Percentiles rank a stretch among this genome's conserved stretches.
These are phyloP conservation scores for Lamproptera curius DNA, from an alignment of 2,888 invertebrate species.

Conservation along the genomic window DNA sequence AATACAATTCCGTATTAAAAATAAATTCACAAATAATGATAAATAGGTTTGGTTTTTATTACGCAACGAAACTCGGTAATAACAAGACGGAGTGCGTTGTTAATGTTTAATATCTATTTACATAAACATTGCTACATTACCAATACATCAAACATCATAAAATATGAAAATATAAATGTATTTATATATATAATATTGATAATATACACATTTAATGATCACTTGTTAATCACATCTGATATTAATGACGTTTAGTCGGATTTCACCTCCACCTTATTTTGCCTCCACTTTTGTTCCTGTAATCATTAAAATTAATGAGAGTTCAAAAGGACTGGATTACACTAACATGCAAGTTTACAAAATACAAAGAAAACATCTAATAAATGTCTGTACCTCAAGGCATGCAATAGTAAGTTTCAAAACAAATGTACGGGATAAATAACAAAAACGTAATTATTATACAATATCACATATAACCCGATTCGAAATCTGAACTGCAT, in stretches of 20 bases:
- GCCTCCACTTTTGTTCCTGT: constrained; percentile 74
- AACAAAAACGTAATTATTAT: too few relatives aligned
- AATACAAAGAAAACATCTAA: not conserved
- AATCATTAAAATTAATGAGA: constrained; percentile 36
- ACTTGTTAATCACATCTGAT: constrained; percentile 25
- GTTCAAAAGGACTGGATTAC: constrained; percentile 18
- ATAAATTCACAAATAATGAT: constrained; percentile 14
- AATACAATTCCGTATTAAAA: constrained; percentile 8
- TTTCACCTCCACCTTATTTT: constrained; percentile 66
- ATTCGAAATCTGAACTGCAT: too few relatives aligned
- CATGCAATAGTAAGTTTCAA: too few relatives aligned
- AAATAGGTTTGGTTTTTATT: constrained; percentile 20
- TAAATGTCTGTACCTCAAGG: too few relatives aligned
- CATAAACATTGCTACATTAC: constrained; percentile 57
- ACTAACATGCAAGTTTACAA: constrained; percentile 1
- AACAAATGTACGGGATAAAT: too few relatives aligned
- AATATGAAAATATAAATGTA: constrained; percentile 43
- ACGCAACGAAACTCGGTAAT: constrained; percentile 21
- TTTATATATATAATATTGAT: constrained; percentile 40
- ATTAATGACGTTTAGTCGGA: constrained; percentile 41
- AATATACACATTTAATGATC: constrained; percentile 23
- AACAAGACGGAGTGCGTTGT: constrained; percentile 23
- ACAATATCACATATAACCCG: too few relatives aligned
- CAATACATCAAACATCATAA: constrained; percentile 44
- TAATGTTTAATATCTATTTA: constrained; percentile 42